phyloP scores from a whole-genome alignment of 2,797 vertebrate species.

The Anolis apletophallus region DNA sequence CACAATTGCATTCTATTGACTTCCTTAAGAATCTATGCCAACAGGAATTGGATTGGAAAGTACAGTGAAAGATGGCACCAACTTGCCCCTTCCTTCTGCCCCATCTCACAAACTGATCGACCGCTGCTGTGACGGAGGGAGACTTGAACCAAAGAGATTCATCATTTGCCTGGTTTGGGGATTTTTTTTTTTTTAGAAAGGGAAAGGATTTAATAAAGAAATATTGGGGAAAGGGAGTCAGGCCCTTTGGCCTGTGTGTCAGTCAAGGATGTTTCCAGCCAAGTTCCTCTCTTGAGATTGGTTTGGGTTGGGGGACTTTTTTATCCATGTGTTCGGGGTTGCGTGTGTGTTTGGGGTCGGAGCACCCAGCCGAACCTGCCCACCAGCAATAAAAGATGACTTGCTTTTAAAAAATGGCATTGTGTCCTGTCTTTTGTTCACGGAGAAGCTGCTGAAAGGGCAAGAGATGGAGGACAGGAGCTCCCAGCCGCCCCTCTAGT shows the following conservation, averaged over 20 bases:
- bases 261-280: not conserved
- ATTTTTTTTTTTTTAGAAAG: not conserved
- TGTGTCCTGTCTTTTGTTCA: not conserved
- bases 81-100: not conserved
- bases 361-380: not conserved
- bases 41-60: not conserved
- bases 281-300: not conserved
- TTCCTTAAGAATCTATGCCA: not conserved
- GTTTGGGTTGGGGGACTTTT: not conserved
- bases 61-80: too few species aligned
- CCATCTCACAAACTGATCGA: not conserved
- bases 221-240: not conserved
- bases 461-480: too few species aligned
- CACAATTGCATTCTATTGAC: too few species aligned
- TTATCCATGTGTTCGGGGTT: conserved; percentile 15
- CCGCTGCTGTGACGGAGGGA: not conserved
- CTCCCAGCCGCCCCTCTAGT: too few species aligned
- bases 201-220: not conserved
- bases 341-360: conserved; percentile 5
- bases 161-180: too few species aligned
- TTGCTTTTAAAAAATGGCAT: not conserved
- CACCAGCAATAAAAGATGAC: conserved; percentile 34
- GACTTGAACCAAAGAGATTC: not conserved
- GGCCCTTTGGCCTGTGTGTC: not conserved
- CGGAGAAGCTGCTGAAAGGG: too few species aligned